Evolutionary conservation across 2,113 vertebrate species (phyloP).

Genomic region (Erythrolamprus reginae): DNA sequence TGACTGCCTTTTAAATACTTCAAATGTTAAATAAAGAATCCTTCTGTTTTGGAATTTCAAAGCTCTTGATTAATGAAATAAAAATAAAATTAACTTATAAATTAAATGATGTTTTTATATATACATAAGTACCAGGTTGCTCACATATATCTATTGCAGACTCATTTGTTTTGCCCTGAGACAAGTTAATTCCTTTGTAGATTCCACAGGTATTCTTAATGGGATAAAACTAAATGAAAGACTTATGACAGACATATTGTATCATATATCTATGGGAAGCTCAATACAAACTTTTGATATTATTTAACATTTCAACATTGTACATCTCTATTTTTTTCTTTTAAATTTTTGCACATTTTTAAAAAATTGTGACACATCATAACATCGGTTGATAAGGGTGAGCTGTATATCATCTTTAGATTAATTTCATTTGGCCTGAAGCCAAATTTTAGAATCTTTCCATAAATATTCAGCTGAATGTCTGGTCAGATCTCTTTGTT

Average conservation of each 20-base stretch:
- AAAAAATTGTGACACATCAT: neutral
- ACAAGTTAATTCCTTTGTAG: neutral
- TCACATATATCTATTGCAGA: neutral
- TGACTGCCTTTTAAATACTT: neutral
- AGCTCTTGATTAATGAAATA: neutral
- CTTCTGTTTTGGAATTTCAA: neutral
- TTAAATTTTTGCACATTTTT: neutral
- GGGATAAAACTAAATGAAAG: neutral
- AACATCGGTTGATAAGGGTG: neutral
- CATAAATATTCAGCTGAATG: neutral
- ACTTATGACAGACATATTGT: neutral
- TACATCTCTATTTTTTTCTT: neutral
- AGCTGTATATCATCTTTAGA: neutral
- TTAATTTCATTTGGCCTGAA: neutral
- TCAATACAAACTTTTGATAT: neutral
- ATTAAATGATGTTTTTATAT: neutral
- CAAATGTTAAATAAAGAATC: neutral
- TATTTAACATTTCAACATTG: neutral
- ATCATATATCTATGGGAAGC: neutral
- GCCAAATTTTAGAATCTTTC: neutral
- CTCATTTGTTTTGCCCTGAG: neutral
- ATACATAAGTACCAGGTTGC: neutral
- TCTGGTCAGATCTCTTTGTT: neutral
- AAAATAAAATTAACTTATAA: neutral
- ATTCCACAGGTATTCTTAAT: neutral